Conservation (phyloP, 2,113 vertebrate genomes). For the Progne subis region DNA sequence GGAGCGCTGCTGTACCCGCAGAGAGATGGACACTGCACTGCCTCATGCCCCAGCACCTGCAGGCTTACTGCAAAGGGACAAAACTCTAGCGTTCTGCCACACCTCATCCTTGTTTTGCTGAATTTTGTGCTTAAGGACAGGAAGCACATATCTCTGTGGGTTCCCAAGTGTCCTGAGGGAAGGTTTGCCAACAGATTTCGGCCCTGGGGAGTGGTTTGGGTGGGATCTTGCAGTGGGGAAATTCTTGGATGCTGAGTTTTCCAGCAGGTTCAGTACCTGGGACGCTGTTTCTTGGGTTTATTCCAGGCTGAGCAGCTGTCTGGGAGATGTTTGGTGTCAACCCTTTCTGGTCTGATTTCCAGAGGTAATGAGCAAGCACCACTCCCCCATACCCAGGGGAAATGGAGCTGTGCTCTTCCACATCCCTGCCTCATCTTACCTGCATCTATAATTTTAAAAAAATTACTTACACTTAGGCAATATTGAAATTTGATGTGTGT, state of each 20-base stretch:
- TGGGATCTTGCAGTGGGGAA: background rate
- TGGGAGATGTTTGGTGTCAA: background rate
- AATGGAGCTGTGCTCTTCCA: background rate
- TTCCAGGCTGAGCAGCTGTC: background rate
- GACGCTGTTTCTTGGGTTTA: background rate
- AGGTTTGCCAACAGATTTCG: background rate
- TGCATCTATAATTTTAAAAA: fast-evolving
- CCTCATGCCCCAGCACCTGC: fast-evolving
- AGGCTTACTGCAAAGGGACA: background rate
- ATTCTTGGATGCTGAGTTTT: background rate
- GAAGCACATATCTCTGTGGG: fast-evolving
- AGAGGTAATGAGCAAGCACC: background rate
- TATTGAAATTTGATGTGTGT: fast-evolving
- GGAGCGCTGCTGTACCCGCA: fast-evolving
- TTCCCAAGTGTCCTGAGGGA: background rate
- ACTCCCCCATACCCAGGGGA: fast-evolving
- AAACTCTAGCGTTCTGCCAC: fast-evolving
- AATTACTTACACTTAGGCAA: background rate
- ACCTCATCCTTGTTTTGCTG: background rate
- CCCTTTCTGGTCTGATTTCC: background rate
- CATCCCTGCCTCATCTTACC: background rate
- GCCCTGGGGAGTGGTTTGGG: background rate
- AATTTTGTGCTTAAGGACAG: background rate
- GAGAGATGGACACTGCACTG: background rate
- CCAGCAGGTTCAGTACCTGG: background rate